A percentile compares a stretch with the other conserved stretches of the same genome.
Evolutionary conservation across 2,113 vertebrate species (phyloP).

Genomic region (Tupaia tana): DNA sequence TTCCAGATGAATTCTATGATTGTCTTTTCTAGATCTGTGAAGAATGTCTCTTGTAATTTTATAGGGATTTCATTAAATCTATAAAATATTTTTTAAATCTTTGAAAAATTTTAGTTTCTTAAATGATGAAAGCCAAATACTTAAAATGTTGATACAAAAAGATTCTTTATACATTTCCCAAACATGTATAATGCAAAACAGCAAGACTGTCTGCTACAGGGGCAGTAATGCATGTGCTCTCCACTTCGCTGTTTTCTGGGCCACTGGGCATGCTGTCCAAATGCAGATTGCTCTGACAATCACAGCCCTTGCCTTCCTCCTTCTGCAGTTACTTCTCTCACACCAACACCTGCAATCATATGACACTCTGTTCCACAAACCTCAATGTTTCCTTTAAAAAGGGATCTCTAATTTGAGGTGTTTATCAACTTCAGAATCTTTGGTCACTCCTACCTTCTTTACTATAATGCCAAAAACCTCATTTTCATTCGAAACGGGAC

Average conservation of each 20-base stretch:
- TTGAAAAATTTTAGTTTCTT: background rate
- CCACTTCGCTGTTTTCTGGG: background rate
- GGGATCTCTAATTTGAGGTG: background rate
- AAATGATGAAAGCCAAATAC: background rate
- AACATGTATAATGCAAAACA: background rate
- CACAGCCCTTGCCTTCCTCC: background rate
- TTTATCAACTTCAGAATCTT: constrained; percentile 1
- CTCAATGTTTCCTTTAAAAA: background rate
- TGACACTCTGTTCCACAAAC: background rate
- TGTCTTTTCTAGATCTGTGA: no score
- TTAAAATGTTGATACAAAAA: background rate
- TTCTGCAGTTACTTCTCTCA: background rate
- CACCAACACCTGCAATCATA: background rate
- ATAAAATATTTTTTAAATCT: constrained; percentile 1
- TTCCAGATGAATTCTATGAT: no score
- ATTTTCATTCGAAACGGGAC: background rate
- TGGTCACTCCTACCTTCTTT: background rate
- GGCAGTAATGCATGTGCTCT: background rate
- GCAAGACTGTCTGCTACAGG: background rate
- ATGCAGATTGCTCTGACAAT: background rate
- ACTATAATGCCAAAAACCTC: background rate
- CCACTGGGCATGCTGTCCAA: background rate
- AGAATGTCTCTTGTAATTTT: no score
- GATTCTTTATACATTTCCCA: background rate
- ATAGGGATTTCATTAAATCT: no score